A percentile compares a stretch with the other conserved stretches of the same genome.
Evolutionary conservation across 2,888 invertebrate genomes (phyloP).

Genomic region (Ectropis crepuscularia): DNA sequence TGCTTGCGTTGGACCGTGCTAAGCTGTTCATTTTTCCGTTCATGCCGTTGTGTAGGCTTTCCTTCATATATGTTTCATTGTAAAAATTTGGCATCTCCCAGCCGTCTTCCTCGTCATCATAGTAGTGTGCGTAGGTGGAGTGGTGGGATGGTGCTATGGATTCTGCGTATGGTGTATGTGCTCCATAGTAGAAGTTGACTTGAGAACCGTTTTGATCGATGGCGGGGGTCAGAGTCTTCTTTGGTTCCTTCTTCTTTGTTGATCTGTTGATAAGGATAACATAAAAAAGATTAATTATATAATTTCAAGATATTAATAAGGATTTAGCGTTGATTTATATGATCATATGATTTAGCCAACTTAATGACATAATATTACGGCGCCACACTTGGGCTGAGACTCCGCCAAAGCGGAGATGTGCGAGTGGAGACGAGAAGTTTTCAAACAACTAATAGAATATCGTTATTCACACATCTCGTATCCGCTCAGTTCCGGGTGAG

Average conservation of each 20-base stretch:
- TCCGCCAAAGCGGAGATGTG: no score
- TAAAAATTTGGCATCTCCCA: slow-evolving; percentile 99
- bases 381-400: no score
- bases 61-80: slow-evolving; percentile 98
- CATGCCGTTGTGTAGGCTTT: slow-evolving; percentile 93
- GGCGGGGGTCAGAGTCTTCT: slow-evolving; percentile 94
- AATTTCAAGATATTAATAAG: no score
- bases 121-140: slow-evolving; percentile 97
- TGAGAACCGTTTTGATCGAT: slow-evolving; percentile 96
- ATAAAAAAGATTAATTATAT: neutral
- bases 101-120: slow-evolving; percentile 97
- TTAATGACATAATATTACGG: no score
- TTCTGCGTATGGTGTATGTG: slow-evolving; percentile 97
- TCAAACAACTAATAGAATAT: no score
- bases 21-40: slow-evolving; percentile 96
- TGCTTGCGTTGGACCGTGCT: slow-evolving; percentile 96
- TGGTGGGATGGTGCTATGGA: slow-evolving; percentile 98
- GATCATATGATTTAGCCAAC: no score
- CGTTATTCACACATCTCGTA: no score
- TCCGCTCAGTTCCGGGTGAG: no score
- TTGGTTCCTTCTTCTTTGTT: slow-evolving; percentile 94
- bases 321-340: no score
- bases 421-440: no score
- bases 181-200: slow-evolving; percentile 98
- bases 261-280: slow-evolving; percentile 81